These are phyloP conservation scores for Eriocheir sinensis DNA, from an alignment of 1,140 invertebrate species.

Conservation along the genomic window DNA sequence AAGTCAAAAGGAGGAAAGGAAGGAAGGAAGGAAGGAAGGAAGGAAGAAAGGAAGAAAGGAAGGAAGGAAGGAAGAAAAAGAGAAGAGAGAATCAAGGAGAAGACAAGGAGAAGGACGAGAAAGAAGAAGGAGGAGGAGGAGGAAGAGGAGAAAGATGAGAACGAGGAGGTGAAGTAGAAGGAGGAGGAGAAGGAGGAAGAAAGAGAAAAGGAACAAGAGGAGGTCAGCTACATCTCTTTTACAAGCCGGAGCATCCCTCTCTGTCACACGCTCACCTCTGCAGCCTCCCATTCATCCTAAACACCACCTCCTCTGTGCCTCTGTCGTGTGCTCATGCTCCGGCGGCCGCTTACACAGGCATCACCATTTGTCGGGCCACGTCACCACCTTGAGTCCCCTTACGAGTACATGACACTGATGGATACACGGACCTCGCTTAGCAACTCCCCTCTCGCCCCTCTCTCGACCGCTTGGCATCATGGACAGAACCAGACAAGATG, in stretches of 20 bases:
- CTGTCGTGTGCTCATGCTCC: not conserved
- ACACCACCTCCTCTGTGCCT: too few species aligned
- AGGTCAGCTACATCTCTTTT: slow-evolving; percentile 2
- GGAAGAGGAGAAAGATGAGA: not conserved
- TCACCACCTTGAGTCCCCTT: not conserved
- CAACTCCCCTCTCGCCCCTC: not conserved
- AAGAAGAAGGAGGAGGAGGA: too few species aligned
- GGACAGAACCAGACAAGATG: not conserved
- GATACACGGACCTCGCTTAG: not conserved
- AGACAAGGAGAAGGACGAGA: not conserved
- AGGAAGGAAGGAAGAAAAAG: too few species aligned
- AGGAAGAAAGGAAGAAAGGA: not conserved
- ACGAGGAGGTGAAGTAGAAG: not conserved
- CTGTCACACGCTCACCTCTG: not conserved
- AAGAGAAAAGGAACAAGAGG: not conserved
- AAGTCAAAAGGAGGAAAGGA: too few species aligned
- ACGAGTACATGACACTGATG: not conserved
- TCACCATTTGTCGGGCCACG: not conserved
- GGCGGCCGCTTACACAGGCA: not conserved
- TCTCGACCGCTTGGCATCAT: not conserved
- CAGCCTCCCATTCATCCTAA: not conserved
- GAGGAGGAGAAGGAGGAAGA: not conserved
- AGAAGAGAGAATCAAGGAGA: too few species aligned
- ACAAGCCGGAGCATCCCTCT: not conserved
- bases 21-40: not conserved